Conservation (phyloP, 2,888 invertebrate genomes). For the Flexamia atlantica region DNA sequence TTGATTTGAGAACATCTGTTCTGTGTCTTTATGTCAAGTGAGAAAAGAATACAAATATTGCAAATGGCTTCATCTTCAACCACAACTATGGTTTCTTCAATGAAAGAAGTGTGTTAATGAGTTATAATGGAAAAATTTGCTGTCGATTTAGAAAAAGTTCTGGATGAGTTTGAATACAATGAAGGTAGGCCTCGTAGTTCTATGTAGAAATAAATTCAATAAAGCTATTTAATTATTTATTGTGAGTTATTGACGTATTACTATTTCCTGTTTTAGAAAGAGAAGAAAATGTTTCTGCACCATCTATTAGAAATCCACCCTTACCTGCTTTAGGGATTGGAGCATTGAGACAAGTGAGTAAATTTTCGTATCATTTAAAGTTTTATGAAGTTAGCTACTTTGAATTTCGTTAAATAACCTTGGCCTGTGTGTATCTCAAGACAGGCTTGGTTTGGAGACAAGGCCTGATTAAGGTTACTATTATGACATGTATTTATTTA, state of each 20-base stretch:
- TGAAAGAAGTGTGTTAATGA: not conserved
- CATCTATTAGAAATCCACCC: constrained; percentile 66
- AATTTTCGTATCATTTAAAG: not conserved
- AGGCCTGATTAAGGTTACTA: not conserved
- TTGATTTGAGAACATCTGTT: constrained; percentile 17
- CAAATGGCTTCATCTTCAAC: constrained; percentile 25
- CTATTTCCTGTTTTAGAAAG: constrained; percentile 65
- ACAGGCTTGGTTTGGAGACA: too few species aligned
- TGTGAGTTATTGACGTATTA: constrained; percentile 17
- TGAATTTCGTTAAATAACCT: not conserved
- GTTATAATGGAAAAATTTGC: constrained; percentile 79
- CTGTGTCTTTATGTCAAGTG: constrained; percentile 18
- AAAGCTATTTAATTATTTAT: not conserved
- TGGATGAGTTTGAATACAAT: constrained; percentile 90
- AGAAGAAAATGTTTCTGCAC: constrained; percentile 67
- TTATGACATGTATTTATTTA: too few species aligned
- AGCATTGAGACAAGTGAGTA: constrained; percentile 66
- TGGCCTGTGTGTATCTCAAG: not conserved
- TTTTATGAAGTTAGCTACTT: constrained; percentile 2
- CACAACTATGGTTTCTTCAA: not conserved
- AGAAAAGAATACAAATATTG: constrained; percentile 25
- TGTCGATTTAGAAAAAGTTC: constrained; percentile 89
- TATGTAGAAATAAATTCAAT: too few species aligned
- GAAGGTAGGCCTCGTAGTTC: constrained; percentile 76
- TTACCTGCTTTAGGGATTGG: constrained; percentile 62